Evolutionary conservation across 2,797 vertebrate genomes (phyloP).

Genomic region (Melanotaenia boesemani): DNA sequence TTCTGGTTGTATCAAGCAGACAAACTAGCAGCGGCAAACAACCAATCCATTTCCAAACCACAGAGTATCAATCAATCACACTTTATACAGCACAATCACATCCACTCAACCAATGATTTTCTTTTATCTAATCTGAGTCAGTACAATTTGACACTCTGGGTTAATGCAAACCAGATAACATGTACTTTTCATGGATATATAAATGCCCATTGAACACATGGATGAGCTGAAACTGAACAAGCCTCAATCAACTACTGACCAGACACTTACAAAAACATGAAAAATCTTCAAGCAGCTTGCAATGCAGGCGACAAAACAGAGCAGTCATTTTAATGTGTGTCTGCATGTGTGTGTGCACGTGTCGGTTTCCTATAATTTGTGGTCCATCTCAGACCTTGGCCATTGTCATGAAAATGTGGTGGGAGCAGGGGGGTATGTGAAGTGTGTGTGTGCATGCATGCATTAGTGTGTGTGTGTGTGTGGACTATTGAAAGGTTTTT

Average conservation of each 20-base stretch:
- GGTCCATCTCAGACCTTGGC: slow-evolving; percentile 42
- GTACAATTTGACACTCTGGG: slow-evolving; percentile 14
- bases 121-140: neutral
- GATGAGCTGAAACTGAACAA: slow-evolving; percentile 26
- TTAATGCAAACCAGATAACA: neutral
- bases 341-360: slow-evolving; percentile 16
- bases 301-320: slow-evolving; percentile 2
- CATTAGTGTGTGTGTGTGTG: slow-evolving; percentile 21
- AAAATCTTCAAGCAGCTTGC: neutral
- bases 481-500: slow-evolving; percentile 69
- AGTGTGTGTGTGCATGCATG: slow-evolving; percentile 17
- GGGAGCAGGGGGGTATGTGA: slow-evolving; percentile 32
- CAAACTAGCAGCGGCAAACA: slow-evolving; percentile 27
- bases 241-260: slow-evolving; percentile 10
- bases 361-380: slow-evolving; percentile 58
- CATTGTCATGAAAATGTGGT: slow-evolving; percentile 72
- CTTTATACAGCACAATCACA: slow-evolving; percentile 21
- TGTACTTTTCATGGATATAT: neutral
- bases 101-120: neutral
- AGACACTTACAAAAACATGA: neutral
- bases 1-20: slow-evolving; percentile 24
- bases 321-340: slow-evolving; percentile 5
- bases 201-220: neutral
- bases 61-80: slow-evolving; percentile 28
- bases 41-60: slow-evolving; percentile 33